Evolutionary conservation across 2,888 invertebrate species (phyloP).

Genomic region (Rhingia campestris): DNA sequence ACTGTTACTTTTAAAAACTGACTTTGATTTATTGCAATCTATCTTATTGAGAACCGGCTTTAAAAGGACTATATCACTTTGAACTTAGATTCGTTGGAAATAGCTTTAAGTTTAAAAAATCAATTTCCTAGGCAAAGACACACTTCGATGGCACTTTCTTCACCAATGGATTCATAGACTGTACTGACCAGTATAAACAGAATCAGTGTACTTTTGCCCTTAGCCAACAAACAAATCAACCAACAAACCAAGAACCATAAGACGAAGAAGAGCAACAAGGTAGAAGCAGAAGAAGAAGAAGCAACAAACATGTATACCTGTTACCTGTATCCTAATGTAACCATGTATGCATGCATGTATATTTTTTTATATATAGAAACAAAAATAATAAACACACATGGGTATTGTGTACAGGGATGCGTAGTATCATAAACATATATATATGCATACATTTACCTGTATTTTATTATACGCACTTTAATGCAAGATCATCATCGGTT

Average conservation of each 20-base stretch:
- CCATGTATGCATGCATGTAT: conserved; percentile 22
- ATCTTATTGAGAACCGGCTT: background rate
- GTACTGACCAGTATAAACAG: conserved; percentile 67
- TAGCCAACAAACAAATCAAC: conserved; percentile 65
- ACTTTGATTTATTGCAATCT: background rate
- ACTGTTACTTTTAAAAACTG: background rate
- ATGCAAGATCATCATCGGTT: conserved; percentile 34
- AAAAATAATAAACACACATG: background rate
- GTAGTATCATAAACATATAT: background rate
- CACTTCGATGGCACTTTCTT: conserved; percentile 59
- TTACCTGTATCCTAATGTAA: conserved; percentile 45
- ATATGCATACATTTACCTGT: conserved; percentile 1
- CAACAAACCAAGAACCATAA: conserved; percentile 40
- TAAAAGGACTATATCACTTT: conserved; percentile 15
- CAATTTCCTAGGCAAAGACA: conserved; percentile 42
- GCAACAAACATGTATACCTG: conserved; percentile 40
- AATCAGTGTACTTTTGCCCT: conserved; percentile 72
- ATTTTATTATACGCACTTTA: conserved; percentile 17
- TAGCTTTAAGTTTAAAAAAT: conserved; percentile 5
- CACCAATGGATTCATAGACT: conserved; percentile 70
- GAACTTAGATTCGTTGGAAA: conserved; percentile 27
- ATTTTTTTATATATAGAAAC: conserved; percentile 27
- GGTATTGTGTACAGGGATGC: conserved; percentile 2
- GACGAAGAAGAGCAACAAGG: conserved; percentile 6
- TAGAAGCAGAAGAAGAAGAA: conserved; percentile 1